Evolutionary conservation across 2,888 invertebrate species (phyloP).

Genomic region (Griposia aprilina): DNA sequence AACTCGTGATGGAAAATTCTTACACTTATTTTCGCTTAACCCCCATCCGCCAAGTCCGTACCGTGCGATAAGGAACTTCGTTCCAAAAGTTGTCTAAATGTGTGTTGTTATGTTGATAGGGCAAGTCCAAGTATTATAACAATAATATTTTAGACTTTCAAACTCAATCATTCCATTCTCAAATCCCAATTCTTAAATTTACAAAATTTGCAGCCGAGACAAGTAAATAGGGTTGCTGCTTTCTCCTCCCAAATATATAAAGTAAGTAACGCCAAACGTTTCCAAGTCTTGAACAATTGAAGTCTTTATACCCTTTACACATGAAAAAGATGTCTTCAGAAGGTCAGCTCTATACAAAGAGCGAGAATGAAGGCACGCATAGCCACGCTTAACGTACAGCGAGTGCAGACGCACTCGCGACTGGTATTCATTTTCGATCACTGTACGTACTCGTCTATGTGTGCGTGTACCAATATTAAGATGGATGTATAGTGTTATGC

Average conservation of each 20-base stretch:
- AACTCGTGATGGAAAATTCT: too few species aligned
- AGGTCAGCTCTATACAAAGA: not conserved
- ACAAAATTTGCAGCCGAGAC: slow-evolving; percentile 18
- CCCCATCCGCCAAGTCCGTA: too few species aligned
- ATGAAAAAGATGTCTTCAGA: not conserved
- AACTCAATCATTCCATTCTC: not conserved
- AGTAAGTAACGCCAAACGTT: slow-evolving; percentile 15
- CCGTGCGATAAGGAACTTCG: too few species aligned
- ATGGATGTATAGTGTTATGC: too few species aligned
- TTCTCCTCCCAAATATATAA: not conserved
- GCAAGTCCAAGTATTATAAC: not conserved
- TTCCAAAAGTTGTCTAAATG: too few species aligned
- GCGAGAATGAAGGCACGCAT: not conserved
- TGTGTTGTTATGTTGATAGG: not conserved
- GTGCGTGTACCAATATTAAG: too few species aligned
- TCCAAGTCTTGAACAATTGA: slow-evolving; percentile 21
- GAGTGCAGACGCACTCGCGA: not conserved
- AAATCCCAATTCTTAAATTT: not conserved
- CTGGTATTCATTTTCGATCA: not conserved
- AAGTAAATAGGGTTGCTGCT: not conserved
- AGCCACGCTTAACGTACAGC: not conserved
- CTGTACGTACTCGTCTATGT: too few species aligned
- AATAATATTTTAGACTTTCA: not conserved
- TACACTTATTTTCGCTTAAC: too few species aligned
- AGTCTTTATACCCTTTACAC: slow-evolving; percentile 5